Evolutionary conservation across 2,888 invertebrate species (phyloP).

Genomic region (Chrysopilus asiliformis): DNA sequence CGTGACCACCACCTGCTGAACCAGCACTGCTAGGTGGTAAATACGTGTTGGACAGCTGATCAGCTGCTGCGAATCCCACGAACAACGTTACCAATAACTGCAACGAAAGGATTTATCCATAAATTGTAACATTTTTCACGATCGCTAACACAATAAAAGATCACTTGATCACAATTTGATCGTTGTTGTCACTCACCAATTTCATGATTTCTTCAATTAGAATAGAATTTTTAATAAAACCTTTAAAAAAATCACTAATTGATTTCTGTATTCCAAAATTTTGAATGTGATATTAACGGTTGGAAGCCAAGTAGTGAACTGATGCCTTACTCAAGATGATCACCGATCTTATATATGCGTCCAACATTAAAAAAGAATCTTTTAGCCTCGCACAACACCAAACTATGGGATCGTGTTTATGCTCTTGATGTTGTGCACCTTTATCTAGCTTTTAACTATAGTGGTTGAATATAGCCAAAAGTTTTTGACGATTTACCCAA

Average conservation of each 20-base stretch:
- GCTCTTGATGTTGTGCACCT: too few species aligned
- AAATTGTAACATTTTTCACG: not conserved
- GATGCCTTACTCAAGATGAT: slow-evolving; percentile 13
- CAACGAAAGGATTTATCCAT: slow-evolving; percentile 6
- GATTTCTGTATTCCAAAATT: too few species aligned
- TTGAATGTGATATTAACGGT: slow-evolving; percentile 8
- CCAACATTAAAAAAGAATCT: slow-evolving; percentile 7
- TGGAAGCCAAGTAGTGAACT: slow-evolving; percentile 12
- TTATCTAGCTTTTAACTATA: too few species aligned
- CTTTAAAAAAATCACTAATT: slow-evolving; percentile 5
- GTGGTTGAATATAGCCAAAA: too few species aligned
- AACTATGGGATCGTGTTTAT: not conserved
- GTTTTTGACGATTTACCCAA: too few species aligned
- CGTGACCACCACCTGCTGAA: slow-evolving; percentile 18
- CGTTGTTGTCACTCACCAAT: slow-evolving; percentile 11
- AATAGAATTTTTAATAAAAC: slow-evolving; percentile 2
- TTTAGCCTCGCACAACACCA: not conserved
- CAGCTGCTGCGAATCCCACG: slow-evolving; percentile 20
- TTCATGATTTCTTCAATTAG: slow-evolving; percentile 11
- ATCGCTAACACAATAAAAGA: slow-evolving; percentile 1
- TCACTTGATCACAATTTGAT: too few species aligned
- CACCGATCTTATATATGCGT: slow-evolving; percentile 12
- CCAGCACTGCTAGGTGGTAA: slow-evolving; percentile 25
- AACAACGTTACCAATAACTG: slow-evolving; percentile 16
- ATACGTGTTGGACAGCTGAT: slow-evolving; percentile 22